Evolutionary conservation across 2,888 invertebrate genomes (phyloP).

Genomic region (Macropis europaea): DNA sequence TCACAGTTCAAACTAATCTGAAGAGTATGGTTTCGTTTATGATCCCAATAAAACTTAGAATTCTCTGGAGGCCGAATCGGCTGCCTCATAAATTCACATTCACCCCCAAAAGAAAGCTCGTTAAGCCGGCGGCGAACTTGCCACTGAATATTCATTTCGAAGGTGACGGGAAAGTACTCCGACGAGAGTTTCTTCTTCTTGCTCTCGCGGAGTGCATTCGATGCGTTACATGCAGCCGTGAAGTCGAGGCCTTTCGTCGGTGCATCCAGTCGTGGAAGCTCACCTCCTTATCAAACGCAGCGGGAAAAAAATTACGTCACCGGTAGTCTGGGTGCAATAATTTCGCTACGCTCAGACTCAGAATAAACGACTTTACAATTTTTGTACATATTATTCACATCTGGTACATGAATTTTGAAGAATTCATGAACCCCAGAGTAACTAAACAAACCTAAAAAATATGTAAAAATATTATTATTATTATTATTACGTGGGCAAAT

Average conservation of each 20-base stretch:
- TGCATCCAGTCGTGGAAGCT: constrained; percentile 14
- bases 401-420: too few species aligned
- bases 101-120: background rate
- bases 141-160: background rate
- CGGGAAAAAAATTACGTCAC: background rate
- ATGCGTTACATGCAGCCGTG: background rate
- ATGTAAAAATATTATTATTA: too few species aligned
- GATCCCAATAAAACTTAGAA: too few species aligned
- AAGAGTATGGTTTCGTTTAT: too few species aligned
- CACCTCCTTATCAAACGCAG: background rate
- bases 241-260: constrained; percentile 26
- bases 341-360: background rate
- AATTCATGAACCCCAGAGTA: too few species aligned
- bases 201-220: constrained; percentile 7
- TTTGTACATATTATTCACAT: too few species aligned
- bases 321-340: background rate
- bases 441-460: too few species aligned
- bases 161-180: constrained; percentile 5
- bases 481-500: too few species aligned
- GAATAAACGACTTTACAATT: too few species aligned
- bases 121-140: constrained; percentile 15
- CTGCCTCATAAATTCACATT: too few species aligned
- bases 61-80: too few species aligned
- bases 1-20: too few species aligned
- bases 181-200: constrained; percentile 6